Evolutionary conservation across 2,888 invertebrate genomes (phyloP), one percentile per base, ranked within the genome.

Genomic region (Xanthorhoe spadicearia): DNA sequence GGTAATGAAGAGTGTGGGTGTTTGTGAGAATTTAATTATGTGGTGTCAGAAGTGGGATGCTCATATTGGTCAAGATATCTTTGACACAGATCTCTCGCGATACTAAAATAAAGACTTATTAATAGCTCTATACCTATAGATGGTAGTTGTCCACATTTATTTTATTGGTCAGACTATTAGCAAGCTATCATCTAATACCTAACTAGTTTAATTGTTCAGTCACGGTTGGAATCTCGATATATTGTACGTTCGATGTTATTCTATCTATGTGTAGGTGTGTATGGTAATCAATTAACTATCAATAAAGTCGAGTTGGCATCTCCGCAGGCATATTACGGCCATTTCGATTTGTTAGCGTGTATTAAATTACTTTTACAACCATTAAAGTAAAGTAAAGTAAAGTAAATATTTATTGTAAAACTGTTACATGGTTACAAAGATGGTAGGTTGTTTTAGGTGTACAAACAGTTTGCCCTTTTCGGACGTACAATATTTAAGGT

Each of bases 291-390:
- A 64, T 66, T 64, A 43, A 59, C 43, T 55, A 66, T 46, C 52
- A 59, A 61, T 64, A 61, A 58, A 64, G 43, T 35, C 18, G 18
- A 43, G 23, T 38, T 43, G 49, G 48, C 54, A 43, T 17, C 43
- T 38, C 64, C 23, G 49, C 49, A 35, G 63, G 38, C 57, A 28
- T 48, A 19, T 54, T 53, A 32, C 53, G 60, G 52, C 52, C 63
- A 54, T 43, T 54, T 48, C 55, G 64, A 60, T 60, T 59, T 64
- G 59, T 64, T 38, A 9, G 64, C 50, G 60, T 46, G 64, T 55
- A 60, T 64, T 46, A 50, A 55, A 60, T 65, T 60, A 65, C 60
- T 60, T 55, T 65, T 56, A 60, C 64, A 65, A 60, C 64, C 55
- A 60, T 65, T n/a, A n/a, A n/a, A n/a, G n/a, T n/a, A n/a, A n/a